Evolutionary conservation across 2,888 invertebrate species (phyloP), one percentile per base, ranked within the genome.

Genomic region (Arrhopalites spinosus): DNA sequence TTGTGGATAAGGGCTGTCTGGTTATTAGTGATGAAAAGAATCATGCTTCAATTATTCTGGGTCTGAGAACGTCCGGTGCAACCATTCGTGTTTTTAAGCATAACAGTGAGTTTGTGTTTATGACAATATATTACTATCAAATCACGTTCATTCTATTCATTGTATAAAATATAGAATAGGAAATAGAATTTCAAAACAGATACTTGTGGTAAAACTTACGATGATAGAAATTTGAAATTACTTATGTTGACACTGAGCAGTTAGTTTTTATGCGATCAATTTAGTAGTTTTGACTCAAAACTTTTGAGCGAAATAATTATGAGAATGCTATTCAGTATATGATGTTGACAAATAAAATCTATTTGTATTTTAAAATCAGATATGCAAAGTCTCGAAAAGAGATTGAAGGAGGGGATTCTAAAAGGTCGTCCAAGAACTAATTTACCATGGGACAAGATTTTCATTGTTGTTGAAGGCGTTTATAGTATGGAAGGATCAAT

Each of bases 401-500:
- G 92, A 71, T 88, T 98, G 63, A 88, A 91, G 73, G 88, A 89
- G 59, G 93, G 93, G 59, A 88, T 96, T 67, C 89, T 91, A 66
- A 88, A 91, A 84, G 95, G 96, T 3, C 92, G 95, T 84, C 91
- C 93, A 0, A 88, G 89, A 80, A 90, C 90, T 30, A 89, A 90
- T 30, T 86, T 90, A 74, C 93, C 94, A 1, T 99, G 96, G 95
- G 91, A 89, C 83, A 96, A 96, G 86, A 94, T 99, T 81, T 87
- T 97, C 78, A 93, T 98, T 75, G 90, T 98, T 73, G 95, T 97
- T 15, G 98, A 99, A 86, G 98, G 98, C 74, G 92, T 98, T 81
- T 98, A 95, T 87, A 96, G 96, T 85, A 99, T 99, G 98, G 98
- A 99, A 87, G 99, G 99, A 0, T 95, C 97, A 0, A 91, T 99